These are phyloP conservation scores for Erebia aethiops DNA, from an alignment of 2,888 invertebrate genomes.

Conservation along the genomic window DNA sequence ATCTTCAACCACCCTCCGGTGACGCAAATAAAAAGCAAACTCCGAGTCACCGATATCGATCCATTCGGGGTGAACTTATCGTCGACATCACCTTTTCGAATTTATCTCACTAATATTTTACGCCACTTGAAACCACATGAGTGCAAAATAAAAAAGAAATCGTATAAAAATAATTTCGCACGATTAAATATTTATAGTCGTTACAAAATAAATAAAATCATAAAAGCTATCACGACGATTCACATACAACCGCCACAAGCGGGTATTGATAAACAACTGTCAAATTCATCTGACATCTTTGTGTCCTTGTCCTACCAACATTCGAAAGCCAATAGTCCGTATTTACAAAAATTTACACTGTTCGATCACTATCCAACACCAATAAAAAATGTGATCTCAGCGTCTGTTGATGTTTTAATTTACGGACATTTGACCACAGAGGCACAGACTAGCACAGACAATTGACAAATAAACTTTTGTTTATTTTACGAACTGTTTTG, in stretches of 20 bases:
- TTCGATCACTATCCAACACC: too few species aligned
- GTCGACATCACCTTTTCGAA: constrained; percentile 71
- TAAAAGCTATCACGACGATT: constrained; percentile 56
- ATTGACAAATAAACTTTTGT: neutral
- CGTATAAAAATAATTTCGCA: constrained; percentile 54
- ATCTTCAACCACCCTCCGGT: constrained; percentile 62
- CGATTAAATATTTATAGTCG: constrained; percentile 64
- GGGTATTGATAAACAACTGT: constrained; percentile 73
- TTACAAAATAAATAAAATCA: constrained; percentile 75
- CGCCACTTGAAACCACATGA: constrained; percentile 44
- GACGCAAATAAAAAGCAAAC: constrained; percentile 59
- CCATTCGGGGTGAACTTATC: constrained; percentile 71
- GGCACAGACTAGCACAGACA: too few species aligned
- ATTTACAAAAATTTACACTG: neutral
- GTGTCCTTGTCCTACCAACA: neutral
- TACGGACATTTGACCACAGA: too few species aligned
- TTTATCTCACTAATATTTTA: constrained; percentile 40
- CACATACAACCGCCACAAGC: constrained; percentile 56
- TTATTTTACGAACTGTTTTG: neutral
- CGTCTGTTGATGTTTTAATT: too few species aligned
- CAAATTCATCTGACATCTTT: constrained; percentile 31
- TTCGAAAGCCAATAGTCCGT: neutral
- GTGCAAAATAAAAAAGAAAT: constrained; percentile 44
- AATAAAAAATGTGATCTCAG: neutral
- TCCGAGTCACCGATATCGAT: constrained; percentile 78